Conservation (phyloP, 2,113 vertebrate genomes). For the Phalacrocorax pelagicus region DNA sequence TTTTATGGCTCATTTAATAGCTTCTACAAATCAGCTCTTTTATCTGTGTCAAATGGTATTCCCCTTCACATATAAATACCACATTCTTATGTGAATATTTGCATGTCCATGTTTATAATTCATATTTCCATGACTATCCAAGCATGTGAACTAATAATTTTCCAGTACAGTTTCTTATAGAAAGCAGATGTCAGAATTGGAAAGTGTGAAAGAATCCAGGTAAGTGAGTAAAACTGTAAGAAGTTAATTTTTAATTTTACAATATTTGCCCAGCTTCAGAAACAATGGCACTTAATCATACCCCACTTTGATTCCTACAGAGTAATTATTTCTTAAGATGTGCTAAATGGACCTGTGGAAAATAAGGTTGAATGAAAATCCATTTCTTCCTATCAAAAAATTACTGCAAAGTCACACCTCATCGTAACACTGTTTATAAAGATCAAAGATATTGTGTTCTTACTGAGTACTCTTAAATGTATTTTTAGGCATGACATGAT, state of each 20-base stretch:
- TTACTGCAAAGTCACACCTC: background rate
- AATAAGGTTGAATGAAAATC: background rate
- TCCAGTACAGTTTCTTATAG: background rate
- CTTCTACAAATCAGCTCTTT: background rate
- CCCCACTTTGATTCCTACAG: background rate
- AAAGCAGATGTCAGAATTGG: background rate
- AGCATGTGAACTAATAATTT: constrained; percentile 19
- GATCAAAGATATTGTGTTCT: background rate
- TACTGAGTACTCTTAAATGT: background rate
- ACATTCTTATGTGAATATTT: constrained; percentile 44
- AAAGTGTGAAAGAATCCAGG: background rate
- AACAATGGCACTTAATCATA: background rate
- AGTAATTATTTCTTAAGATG: background rate
- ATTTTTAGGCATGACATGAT: background rate
- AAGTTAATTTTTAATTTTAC: background rate
- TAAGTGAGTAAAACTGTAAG: background rate
- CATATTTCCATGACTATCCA: constrained; percentile 19
- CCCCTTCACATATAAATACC: background rate
- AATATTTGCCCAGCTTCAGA: background rate
- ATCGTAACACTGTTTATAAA: background rate
- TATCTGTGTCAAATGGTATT: constrained; percentile 17
- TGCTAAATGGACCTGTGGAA: background rate
- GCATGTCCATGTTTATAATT: constrained; percentile 24
- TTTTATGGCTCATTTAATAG: constrained; percentile 39
- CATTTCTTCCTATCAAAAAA: background rate